A percentile compares a stretch with the other conserved stretches of the same genome.
phyloP scores from a whole-genome alignment of 2,113 vertebrate species.

The Cyanoramphus novaezelandiae region DNA sequence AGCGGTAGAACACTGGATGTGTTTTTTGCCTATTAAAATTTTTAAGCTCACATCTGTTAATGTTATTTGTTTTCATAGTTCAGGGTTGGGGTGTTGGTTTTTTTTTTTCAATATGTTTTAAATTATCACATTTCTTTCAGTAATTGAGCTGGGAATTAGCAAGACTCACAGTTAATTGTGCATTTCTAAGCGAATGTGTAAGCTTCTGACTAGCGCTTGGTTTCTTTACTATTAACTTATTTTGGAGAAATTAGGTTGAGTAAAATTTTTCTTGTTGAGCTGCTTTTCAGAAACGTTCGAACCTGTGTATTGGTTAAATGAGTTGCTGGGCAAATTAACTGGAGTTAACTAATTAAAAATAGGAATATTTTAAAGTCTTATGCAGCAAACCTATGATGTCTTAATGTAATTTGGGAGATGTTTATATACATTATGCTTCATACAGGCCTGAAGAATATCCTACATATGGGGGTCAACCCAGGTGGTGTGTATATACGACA shows the following conservation, averaged over 20 bases:
- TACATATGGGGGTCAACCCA: not conserved
- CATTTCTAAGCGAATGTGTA: conserved; percentile 1
- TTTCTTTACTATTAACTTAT: not conserved
- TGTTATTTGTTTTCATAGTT: not conserved
- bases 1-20: not conserved
- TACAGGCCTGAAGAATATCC: not conserved
- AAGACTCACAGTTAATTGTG: not conserved
- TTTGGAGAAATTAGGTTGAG: not conserved
- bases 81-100: not conserved
- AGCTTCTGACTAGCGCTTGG: not conserved
- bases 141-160: conserved; percentile 39
- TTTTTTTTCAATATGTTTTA: not conserved
- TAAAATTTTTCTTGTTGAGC: not conserved
- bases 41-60: not conserved
- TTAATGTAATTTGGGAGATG: not conserved
- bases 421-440: not conserved
- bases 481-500: not conserved
- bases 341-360: not conserved
- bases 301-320: not conserved
- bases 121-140: conserved; percentile 6
- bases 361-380: not conserved
- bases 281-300: not conserved
- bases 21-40: not conserved
- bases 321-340: not conserved
- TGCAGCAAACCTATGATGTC: not conserved